These are phyloP conservation scores for Diorhabda sublineata DNA, from an alignment of 1,140 invertebrate genomes.

Conservation along the genomic window DNA sequence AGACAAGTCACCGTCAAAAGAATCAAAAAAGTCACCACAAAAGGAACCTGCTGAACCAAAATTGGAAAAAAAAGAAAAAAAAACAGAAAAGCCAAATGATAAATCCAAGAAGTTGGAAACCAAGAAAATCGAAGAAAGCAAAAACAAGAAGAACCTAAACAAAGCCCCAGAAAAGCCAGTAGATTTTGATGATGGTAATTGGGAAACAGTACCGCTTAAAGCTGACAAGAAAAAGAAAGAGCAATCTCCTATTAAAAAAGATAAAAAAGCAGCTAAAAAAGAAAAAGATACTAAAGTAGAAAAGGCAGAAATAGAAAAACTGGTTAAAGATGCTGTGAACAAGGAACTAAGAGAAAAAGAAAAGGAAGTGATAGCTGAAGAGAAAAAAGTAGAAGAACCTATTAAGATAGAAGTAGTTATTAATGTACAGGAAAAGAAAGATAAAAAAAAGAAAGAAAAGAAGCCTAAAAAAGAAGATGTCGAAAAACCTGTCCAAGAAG, in stretches of 20 bases:
- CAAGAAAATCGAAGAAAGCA: conserved; percentile 51
- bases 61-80: conserved; percentile 49
- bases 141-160: conserved; percentile 55
- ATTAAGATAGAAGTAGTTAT: conserved; percentile 39
- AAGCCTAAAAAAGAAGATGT: conserved; percentile 35
- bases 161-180: conserved; percentile 60
- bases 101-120: conserved; percentile 48
- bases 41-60: conserved; percentile 51
- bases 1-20: conserved; percentile 52
- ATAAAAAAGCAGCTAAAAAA: conserved; percentile 50
- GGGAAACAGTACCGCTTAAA: conserved; percentile 67
- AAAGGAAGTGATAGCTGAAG: conserved; percentile 37
- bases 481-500: conserved; percentile 22
- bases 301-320: conserved; percentile 48
- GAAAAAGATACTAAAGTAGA: conserved; percentile 22
- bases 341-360: conserved; percentile 50
- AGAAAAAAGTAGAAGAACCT: conserved; percentile 45
- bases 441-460: conserved; percentile 50
- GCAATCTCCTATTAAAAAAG: conserved; percentile 52
- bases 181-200: conserved; percentile 70
- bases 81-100: conserved; percentile 43
- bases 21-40: conserved; percentile 47
- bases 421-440: conserved; percentile 51
- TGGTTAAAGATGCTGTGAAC: conserved; percentile 52
- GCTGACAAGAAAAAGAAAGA: conserved; percentile 62